Percentiles rank a stretch among this genome's conserved stretches.
phyloP scores from a whole-genome alignment of 53 echinoderm and acorn worm species.

The Henricia sp. region DNA sequence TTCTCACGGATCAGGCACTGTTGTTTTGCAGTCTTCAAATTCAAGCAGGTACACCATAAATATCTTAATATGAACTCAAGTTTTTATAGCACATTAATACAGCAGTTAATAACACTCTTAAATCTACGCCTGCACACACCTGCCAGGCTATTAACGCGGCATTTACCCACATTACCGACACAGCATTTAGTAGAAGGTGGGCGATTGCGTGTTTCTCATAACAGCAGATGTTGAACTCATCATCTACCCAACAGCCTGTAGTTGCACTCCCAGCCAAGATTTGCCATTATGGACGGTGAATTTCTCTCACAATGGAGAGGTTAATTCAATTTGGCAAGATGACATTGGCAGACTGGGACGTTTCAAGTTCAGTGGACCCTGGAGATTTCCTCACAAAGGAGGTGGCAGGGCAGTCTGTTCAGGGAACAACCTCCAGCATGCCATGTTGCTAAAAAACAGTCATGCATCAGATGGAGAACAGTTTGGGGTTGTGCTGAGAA shows the following conservation, averaged over 20 bases:
- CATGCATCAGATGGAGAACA: no score
- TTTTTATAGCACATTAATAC: conserved; percentile 19
- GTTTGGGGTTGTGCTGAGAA: no score
- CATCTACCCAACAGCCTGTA: neutral
- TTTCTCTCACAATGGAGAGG: neutral
- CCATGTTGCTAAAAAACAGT: no score
- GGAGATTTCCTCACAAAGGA: neutral
- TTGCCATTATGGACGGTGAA: neutral
- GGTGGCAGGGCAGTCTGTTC: neutral
- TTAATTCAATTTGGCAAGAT: conserved; percentile 28
- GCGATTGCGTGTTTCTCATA: neutral
- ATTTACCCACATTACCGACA: neutral
- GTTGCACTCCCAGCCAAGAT: conserved; percentile 1
- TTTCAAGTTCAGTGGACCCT: neutral
- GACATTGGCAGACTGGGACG: neutral
- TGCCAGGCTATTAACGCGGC: conserved; percentile 5
- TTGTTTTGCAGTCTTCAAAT: neutral
- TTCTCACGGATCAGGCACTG: neutral
- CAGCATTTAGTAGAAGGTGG: neutral
- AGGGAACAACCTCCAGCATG: no score
- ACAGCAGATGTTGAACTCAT: conserved; percentile 16
- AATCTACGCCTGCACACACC: conserved; percentile 25
- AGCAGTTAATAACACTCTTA: conserved; percentile 22
- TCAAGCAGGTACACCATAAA: neutral
- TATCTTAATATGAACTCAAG: neutral